These are phyloP conservation scores for Stenodema calcarata DNA, from an alignment of 2,888 invertebrate genomes.

Conservation along the genomic window DNA sequence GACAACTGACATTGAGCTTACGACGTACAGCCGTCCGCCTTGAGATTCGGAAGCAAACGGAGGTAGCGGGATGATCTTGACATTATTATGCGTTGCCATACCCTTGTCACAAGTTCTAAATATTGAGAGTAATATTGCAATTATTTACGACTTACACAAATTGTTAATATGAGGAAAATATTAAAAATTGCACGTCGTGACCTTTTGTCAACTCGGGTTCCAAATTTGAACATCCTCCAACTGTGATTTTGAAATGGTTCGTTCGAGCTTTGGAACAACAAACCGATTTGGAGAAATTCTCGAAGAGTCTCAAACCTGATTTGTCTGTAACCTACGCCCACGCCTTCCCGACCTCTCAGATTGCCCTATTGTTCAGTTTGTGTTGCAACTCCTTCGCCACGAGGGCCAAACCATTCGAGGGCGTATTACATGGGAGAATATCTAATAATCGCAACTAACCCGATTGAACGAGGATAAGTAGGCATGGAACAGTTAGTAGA, in stretches of 20 bases:
- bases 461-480: background rate
- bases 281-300: background rate
- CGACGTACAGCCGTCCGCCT: background rate
- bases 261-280: background rate
- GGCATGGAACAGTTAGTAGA: background rate
- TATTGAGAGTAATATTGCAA: background rate
- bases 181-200: too few species aligned
- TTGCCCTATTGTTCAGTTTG: constrained; percentile 28
- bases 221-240: too few species aligned
- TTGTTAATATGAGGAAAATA: too few species aligned
- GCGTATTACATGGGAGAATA: background rate
- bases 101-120: background rate
- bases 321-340: background rate
- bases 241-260: too few species aligned
- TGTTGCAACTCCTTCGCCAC: constrained; percentile 10
- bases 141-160: too few species aligned
- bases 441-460: background rate
- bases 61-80: background rate
- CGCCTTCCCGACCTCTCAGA: background rate
- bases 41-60: background rate
- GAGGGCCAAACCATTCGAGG: background rate
- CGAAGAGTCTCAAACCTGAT: background rate
- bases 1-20: background rate
- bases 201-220: too few species aligned
- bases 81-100: background rate